Evolutionary conservation across 2,113 vertebrate species (phyloP), one percentile per base, ranked within the genome.

Genomic region (Corythoichthys intestinalis): DNA sequence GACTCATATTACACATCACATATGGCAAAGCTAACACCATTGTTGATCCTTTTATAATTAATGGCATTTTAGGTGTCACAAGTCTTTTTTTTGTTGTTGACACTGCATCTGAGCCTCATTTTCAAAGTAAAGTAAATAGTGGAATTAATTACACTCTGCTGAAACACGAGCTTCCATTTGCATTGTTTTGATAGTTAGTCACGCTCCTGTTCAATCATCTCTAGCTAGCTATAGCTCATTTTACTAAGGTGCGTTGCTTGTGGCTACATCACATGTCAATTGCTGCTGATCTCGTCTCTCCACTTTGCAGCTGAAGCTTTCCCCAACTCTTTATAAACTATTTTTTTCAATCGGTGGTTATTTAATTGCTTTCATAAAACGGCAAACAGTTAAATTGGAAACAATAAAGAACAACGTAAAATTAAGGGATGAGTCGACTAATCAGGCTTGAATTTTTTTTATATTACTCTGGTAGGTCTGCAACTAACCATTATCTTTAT

Each of bases 41-140:
- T 48, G 59, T 9, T 34, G 57, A 66, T 70, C 57, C 10, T 9
- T 64, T 71, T 20, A 44, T 62, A 11, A 62, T 44, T n/a, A 41
- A 61, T 41, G 9, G 3, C 17, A 61, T 61, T 62, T 41, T 9
- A 62, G 59, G 39, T 62, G 11, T 12, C 38, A 44, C 17, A 20
- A 4, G 4, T 44, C 9, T 41, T 17, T 44, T 11, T 61, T 10
- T 37, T 58, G 6, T n/a, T 13, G 14, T 13, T 58, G 13, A 58
- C 11, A 13, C 34, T 14, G 12, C 56, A 35, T 12, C 11, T 37
- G 6, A 2, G 34, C 34, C 1, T 12, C 20, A 37, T 35, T 9
- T 4, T 37, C 8, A 20, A 8, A 10, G 20, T 14, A 11, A 14
- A 34, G 34, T 35, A 57, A 57, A 35, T 57, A 37, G 54, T 13